Evolutionary conservation across 2,888 invertebrate genomes (phyloP).

Genomic region (Eustalomyia histrio): DNA sequence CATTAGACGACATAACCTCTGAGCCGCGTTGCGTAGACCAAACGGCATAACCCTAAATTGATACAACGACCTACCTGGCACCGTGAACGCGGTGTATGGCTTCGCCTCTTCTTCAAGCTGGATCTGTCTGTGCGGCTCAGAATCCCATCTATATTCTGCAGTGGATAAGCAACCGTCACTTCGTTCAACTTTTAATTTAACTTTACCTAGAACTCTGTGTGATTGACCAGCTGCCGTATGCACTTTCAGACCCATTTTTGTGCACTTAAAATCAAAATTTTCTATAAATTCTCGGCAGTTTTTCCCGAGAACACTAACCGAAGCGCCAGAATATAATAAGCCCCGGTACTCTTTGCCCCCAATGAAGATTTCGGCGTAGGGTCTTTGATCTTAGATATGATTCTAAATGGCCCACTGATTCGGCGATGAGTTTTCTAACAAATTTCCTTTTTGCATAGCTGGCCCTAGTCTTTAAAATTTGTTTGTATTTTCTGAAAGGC

Average conservation of each 20-base stretch:
- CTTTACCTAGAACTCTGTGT: constrained; percentile 10
- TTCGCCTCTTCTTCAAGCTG: too few relatives aligned
- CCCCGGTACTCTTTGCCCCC: not conserved
- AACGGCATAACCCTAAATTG: too few relatives aligned
- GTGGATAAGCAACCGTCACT: too few relatives aligned
- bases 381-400: not conserved
- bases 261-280: not conserved
- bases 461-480: not conserved
- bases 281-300: constrained; percentile 9
- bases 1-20: too few relatives aligned
- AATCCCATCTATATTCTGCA: too few relatives aligned
- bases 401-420: not conserved
- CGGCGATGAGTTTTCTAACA: not conserved
- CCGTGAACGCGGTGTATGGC: too few relatives aligned
- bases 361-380: not conserved
- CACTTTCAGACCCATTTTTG: not conserved
- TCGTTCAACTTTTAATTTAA: not conserved
- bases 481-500: not conserved
- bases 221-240: constrained; percentile 12
- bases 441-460: not conserved
- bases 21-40: too few relatives aligned
- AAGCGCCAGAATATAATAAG: constrained; percentile 20
- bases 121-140: too few relatives aligned
- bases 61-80: too few relatives aligned
- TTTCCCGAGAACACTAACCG: constrained; percentile 16